Evolutionary conservation across 2,797 vertebrate species (phyloP).

Genomic region (Sebastes vulpes): DNA sequence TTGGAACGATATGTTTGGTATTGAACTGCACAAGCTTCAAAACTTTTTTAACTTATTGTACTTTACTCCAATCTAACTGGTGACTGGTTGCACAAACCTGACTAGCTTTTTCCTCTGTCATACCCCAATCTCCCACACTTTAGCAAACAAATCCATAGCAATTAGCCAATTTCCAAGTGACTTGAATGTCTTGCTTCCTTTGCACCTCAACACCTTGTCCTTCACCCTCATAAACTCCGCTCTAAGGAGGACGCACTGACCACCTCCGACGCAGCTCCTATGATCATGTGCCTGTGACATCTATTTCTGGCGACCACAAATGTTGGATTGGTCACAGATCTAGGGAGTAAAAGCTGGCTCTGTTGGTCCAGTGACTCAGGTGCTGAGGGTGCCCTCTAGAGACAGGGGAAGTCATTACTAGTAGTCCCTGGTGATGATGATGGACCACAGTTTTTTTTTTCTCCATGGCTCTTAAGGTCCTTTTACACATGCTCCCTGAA

Average conservation of each 20-base stretch:
- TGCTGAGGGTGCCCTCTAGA: slow-evolving; percentile 77
- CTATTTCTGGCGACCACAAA: slow-evolving; percentile 75
- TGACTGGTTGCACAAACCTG: neutral
- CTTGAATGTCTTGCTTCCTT: slow-evolving; percentile 35
- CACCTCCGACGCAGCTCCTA: slow-evolving; percentile 70
- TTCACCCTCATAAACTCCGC: slow-evolving; percentile 45
- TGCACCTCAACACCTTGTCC: slow-evolving; percentile 34
- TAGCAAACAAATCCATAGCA: slow-evolving; percentile 16
- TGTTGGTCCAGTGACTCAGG: slow-evolving; percentile 68
- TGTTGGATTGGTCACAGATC: slow-evolving; percentile 65
- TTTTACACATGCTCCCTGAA: slow-evolving; percentile 64
- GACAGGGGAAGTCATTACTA: slow-evolving; percentile 69
- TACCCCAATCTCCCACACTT: neutral
- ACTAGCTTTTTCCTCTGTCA: neutral
- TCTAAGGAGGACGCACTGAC: slow-evolving; percentile 46
- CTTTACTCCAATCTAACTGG: neutral
- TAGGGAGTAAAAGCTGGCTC: slow-evolving; percentile 29
- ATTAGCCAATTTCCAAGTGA: slow-evolving; percentile 52
- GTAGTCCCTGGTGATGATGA: slow-evolving; percentile 23
- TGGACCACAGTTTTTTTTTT: slow-evolving; percentile 3
- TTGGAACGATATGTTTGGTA: neutral
- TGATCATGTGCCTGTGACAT: slow-evolving; percentile 74
- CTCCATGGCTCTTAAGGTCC: slow-evolving; percentile 27
- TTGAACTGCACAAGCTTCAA: neutral
- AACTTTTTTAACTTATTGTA: neutral